A percentile compares a stretch with the other conserved stretches of the same genome.
phyloP scores from a whole-genome alignment of 2,113 vertebrate species.

The Phaethon lepturus region DNA sequence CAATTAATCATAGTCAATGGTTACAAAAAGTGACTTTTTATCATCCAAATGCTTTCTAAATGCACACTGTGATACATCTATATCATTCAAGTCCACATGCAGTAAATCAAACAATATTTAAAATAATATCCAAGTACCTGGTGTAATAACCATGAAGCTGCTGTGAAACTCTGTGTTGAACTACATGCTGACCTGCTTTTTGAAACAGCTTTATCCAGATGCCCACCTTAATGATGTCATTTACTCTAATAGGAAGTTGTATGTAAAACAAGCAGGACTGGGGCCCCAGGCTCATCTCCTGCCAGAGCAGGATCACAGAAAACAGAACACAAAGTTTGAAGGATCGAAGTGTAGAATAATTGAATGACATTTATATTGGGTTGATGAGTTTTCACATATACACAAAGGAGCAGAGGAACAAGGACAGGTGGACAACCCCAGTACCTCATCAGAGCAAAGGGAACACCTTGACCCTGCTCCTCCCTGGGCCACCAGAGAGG shows the following conservation, averaged over 20 bases:
- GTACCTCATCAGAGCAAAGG: background rate
- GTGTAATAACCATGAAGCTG: background rate
- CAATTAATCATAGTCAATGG: constrained; percentile 58
- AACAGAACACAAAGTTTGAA: background rate
- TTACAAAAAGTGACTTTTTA: background rate
- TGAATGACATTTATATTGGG: background rate
- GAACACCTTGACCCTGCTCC: background rate
- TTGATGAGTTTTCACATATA: background rate
- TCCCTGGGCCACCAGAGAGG: background rate
- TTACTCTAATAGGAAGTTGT: background rate
- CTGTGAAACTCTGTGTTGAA: background rate
- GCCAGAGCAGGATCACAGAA: background rate
- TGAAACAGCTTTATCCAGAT: background rate
- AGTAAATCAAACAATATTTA: background rate
- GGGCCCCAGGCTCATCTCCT: background rate
- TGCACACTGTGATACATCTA: background rate
- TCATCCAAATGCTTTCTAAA: background rate
- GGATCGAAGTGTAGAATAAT: too few species aligned
- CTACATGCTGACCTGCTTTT: background rate
- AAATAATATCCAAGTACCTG: background rate
- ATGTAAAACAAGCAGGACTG: background rate
- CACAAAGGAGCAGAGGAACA: background rate
- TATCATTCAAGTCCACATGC: background rate
- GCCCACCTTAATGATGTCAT: background rate
- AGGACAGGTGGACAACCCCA: accelerated